Conservation (phyloP, 1,140 invertebrate genomes). For the Amphibalanus amphitrite region DNA sequence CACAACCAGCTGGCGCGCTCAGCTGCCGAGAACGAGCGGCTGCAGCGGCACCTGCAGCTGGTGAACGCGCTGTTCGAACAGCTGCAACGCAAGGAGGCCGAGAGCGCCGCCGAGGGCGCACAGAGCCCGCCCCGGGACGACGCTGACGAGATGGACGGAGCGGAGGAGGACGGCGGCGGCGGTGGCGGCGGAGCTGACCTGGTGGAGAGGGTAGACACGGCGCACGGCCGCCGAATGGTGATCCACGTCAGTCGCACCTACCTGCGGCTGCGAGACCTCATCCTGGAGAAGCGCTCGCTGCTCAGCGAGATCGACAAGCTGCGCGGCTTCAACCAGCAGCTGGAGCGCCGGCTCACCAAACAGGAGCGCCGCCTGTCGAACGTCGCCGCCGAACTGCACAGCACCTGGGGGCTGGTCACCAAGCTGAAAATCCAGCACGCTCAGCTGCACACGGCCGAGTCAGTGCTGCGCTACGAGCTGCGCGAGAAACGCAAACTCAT, state of each 20-base stretch:
- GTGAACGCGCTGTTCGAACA: not conserved
- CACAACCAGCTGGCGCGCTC: no score
- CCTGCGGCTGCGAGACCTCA: conserved; percentile 67
- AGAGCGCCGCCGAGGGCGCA: not conserved
- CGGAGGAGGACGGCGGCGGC: not conserved
- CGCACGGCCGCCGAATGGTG: conserved; percentile 47
- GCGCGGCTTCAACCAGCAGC: conserved; percentile 60
- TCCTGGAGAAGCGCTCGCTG: conserved; percentile 64
- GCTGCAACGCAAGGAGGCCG: not conserved
- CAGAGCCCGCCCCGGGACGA: not conserved
- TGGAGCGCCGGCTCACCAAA: conserved; percentile 54
- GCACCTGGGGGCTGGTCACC: conserved; percentile 71
- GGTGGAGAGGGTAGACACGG: conserved; percentile 44
- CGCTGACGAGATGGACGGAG: not conserved
- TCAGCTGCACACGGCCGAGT: conserved; percentile 69
- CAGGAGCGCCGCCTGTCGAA: conserved; percentile 45
- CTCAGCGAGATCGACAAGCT: conserved; percentile 63
- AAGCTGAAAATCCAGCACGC: conserved; percentile 63
- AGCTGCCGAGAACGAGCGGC: no score
- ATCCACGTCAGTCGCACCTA: conserved; percentile 76
- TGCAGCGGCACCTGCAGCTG: not conserved
- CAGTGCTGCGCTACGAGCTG: conserved; percentile 68
- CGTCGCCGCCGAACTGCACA: conserved; percentile 62
- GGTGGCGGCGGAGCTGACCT: not conserved
- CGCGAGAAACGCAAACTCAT: conserved; percentile 70